Evolutionary conservation across 2,888 invertebrate species (phyloP).

Genomic region (Chymomyza caudatula): DNA sequence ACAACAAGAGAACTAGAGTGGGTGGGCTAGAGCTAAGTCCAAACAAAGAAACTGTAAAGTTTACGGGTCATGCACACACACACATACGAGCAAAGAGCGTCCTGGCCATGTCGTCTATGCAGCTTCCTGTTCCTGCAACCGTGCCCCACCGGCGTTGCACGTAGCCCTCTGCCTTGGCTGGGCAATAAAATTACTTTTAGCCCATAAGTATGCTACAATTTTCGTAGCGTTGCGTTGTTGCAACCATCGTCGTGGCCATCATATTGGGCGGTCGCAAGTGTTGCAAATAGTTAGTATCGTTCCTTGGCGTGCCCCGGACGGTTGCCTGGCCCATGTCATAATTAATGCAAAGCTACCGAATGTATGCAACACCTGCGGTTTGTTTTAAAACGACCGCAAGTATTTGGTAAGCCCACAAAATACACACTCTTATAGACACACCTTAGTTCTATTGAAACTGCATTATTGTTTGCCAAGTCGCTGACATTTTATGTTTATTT

Average conservation of each 20-base stretch:
- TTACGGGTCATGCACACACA: conserved; percentile 58
- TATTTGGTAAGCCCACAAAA: conserved; percentile 35
- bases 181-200: conserved; percentile 65
- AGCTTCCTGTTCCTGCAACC: conserved; percentile 41
- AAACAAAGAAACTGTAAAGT: conserved; percentile 69
- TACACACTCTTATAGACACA: neutral
- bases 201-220: conserved; percentile 64
- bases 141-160: too few relatives aligned
- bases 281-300: conserved; percentile 70
- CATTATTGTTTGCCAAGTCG: conserved; percentile 41
- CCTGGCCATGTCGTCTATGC: conserved; percentile 45
- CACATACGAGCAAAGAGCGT: conserved; percentile 10
- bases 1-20: conserved; percentile 7
- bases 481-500: conserved; percentile 67
- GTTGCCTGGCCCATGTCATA: conserved; percentile 68
- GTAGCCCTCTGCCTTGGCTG: neutral
- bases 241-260: neutral
- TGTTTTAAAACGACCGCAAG: conserved; percentile 76
- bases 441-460: conserved; percentile 36
- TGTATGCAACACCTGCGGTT: conserved; percentile 79
- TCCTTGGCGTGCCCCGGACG: conserved; percentile 1
- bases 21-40: conserved; percentile 40
- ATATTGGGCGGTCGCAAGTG: conserved; percentile 47
- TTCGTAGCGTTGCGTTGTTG: conserved; percentile 25
- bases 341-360: conserved; percentile 78